Evolutionary conservation across 2,888 invertebrate species (phyloP).

Genomic region (Lithophane leautieri): DNA sequence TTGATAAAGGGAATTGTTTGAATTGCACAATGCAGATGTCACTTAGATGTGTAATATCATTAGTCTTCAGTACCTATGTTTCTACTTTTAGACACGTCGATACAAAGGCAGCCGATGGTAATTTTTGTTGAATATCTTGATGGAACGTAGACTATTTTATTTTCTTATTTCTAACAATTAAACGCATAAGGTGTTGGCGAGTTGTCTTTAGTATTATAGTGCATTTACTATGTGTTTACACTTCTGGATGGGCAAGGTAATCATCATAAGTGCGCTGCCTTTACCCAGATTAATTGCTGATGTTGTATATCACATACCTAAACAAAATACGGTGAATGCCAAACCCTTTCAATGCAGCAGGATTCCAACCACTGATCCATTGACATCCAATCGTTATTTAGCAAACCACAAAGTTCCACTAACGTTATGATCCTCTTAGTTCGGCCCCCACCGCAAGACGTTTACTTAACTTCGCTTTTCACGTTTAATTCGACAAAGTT

Average conservation of each 20-base stretch:
- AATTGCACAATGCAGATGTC: constrained; percentile 31
- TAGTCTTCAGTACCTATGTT: neutral
- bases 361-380: constrained; percentile 36
- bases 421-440: constrained; percentile 69
- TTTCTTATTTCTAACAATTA: neutral
- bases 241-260: neutral
- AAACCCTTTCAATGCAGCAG: constrained; percentile 1
- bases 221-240: neutral
- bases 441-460: constrained; percentile 48
- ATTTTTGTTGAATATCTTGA: neutral
- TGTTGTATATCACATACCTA: neutral
- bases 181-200: neutral
- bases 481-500: constrained; percentile 66
- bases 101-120: neutral
- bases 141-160: neutral
- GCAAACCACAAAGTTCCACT: constrained; percentile 64
- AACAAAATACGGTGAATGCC: neutral
- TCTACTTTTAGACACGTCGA: neutral
- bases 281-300: neutral
- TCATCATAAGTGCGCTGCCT: neutral
- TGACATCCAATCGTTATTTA: constrained; percentile 51
- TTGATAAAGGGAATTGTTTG: constrained; percentile 36
- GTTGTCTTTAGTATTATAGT: no score
- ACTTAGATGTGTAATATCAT: constrained; percentile 12
- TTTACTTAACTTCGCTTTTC: constrained; percentile 68